A percentile compares a stretch with the other conserved stretches of the same genome.
Conservation (phyloP, 2,113 vertebrate species). For the Oreocharis arfaki region DNA sequence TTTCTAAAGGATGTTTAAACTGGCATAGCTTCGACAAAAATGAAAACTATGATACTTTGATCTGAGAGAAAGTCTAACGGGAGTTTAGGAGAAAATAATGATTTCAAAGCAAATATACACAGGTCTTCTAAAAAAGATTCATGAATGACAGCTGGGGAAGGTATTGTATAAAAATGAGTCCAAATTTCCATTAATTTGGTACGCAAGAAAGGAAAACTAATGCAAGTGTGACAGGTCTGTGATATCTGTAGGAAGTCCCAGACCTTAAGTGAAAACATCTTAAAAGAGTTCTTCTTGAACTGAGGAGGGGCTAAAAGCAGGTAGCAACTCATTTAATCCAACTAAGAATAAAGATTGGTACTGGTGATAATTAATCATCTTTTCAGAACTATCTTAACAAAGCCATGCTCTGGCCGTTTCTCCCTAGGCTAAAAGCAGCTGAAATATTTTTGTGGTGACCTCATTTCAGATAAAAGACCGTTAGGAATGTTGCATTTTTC, state of each 20-base stretch:
- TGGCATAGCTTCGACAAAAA: neutral
- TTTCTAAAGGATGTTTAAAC: neutral
- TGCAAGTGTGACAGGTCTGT: neutral
- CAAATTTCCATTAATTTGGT: neutral
- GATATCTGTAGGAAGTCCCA: neutral
- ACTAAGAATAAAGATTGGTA: neutral
- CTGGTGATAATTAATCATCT: neutral
- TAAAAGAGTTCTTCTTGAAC: neutral
- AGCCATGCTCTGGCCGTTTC: neutral
- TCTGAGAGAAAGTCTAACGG: neutral
- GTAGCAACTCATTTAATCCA: neutral
- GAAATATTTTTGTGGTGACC: neutral
- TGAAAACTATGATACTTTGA: neutral
- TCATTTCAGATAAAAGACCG: neutral
- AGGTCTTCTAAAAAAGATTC: neutral
- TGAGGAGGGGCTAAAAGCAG: neutral
- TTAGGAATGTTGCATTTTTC: neutral
- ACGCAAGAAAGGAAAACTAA: neutral
- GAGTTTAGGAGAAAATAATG: neutral
- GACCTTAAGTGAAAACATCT: neutral
- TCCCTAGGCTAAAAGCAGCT: neutral
- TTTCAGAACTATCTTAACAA: neutral
- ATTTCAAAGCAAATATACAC: neutral
- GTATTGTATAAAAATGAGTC: neutral
- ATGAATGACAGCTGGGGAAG: neutral